Evolutionary conservation across 1,140 invertebrate genomes (phyloP), one percentile per base, ranked within the genome.

Genomic region (Drosophila kurseongensis): DNA sequence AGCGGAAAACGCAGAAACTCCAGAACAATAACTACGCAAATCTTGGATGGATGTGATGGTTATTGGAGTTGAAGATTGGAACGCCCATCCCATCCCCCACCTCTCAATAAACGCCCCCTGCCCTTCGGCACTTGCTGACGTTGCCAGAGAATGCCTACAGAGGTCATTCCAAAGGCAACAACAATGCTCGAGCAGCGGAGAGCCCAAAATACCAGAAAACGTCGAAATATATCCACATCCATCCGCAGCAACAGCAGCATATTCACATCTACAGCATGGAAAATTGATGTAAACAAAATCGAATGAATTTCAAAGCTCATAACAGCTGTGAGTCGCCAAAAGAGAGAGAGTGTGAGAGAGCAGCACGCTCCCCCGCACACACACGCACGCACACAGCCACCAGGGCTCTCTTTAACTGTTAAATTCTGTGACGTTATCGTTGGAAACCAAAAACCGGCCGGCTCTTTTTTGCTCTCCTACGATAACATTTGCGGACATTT

Each of bases 151-250:
- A 76, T 78, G 84, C 84, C 84, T 88, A 88, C 76, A 91, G 90
- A 91, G 89, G 89, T 91, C 89, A 91, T 86, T 91, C 81, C 85
- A 91, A 91, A 89, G 85, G 82, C 89, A 91, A 91, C 89, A 91
- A 91, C 89, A 88, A 44, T 44, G 9, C 50, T 51, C 29, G 54
- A 36, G 14, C 32, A 50, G 67, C 63, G 50, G 47, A 62, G 61
- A 50, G 48, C 47, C 62, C 40, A 29, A 61, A 61, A 59, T 76
- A 75, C 56, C 36, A 52, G 36, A 32, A 47, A 78, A 63, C 44
- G 47, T 63, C 67, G 50, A 80, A 63, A 35, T 51, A 51, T 55
- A 73, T 60, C 38, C 75, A 68, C 48, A 51, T 51, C 29, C 40
- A 57, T 23, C 71, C 23, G 14, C 50, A 36, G 16, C 14, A 54